Base-by-base conservation (phyloP, 2,888 invertebrate genomes). In the Melieria omissa region DNA sequence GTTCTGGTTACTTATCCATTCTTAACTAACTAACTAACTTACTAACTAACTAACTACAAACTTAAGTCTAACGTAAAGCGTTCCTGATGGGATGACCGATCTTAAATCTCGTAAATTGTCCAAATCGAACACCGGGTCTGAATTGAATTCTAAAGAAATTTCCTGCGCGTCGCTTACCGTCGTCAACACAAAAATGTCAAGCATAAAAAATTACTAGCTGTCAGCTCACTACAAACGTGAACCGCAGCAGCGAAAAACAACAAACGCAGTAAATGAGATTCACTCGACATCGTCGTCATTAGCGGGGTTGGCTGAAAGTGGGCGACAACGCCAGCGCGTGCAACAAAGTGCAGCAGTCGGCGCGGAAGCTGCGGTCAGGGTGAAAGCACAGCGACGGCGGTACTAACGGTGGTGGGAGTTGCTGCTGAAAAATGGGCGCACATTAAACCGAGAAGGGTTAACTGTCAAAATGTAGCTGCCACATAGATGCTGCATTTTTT, bases 141-240 rank as follows among this genome's bases (percentile, higher is more conserved):
- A 29, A 29, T 29, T 29, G 29, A 29, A 29, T 29, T 29, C 29
- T 29, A 29, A 29, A 29, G 29, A 29, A 29, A 29, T 29, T 29
- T 29, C 29, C 29, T 29, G 29, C 29, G 29, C 29, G 29, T 29
- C 29, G 29, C 29, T 29, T 29, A 29, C 29, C 29, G 29, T 29
- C 29, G 29, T 29, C 29, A 29, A 29, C 2, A 60, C 61, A 16
- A 49, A 67, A 60, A 44, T 70, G 74, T 74, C 77, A 79, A 73
- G 77, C 64, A 73, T 66, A 78, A 74, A 67, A 67, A 67, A 67
- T 61, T 58, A 67, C 16, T 52, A 52, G 60, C 67, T 67, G 67
- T 67, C 67, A 67, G 52, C 67, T 49, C 60, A 67, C 61, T 67
- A 42, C 61, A 67, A 67, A 60, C 67, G 61, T 52, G 58, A 49